A percentile compares a stretch with the other conserved stretches of the same genome.
Evolutionary conservation across 92 coral and sea anemone species (phyloP).

Genomic region (Paramuricea clavata): DNA sequence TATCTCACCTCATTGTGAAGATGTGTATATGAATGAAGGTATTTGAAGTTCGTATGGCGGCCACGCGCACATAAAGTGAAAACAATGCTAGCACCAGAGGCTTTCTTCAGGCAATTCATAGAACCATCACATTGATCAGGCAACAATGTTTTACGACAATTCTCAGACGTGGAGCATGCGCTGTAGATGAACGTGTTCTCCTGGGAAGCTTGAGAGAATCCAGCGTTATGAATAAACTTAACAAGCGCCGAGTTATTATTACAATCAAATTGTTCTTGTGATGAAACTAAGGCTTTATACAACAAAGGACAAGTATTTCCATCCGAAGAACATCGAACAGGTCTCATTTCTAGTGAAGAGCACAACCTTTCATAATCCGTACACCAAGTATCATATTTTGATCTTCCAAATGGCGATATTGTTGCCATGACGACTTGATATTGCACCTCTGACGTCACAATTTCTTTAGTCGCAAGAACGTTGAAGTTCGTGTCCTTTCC

Average conservation of each 20-base stretch:
- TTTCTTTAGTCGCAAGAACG: constrained; percentile 58
- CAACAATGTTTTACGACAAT: not conserved
- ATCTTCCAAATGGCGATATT: constrained; percentile 37
- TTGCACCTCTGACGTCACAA: not conserved
- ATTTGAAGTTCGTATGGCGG: constrained; percentile 50
- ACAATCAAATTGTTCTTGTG: constrained; percentile 38
- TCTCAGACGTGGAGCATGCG: constrained; percentile 17
- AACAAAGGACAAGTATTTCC: constrained; percentile 30
- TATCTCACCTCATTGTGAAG: constrained; percentile 10
- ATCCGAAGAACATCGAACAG: constrained; percentile 34
- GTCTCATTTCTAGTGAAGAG: not conserved
- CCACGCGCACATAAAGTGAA: constrained; percentile 65
- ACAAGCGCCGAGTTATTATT: constrained; percentile 13
- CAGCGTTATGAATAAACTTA: constrained; percentile 29
- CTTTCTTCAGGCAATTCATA: constrained; percentile 49
- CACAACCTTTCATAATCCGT: constrained; percentile 45
- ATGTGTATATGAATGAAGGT: constrained; percentile 44
- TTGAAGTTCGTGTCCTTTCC: constrained; percentile 48
- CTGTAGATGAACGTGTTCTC: constrained; percentile 59
- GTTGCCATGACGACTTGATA: constrained; percentile 44
- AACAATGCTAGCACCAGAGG: constrained; percentile 10
- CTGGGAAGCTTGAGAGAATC: constrained; percentile 41
- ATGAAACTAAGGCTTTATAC: constrained; percentile 45
- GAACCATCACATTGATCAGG: constrained; percentile 15
- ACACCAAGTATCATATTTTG: constrained; percentile 52